Base-by-base conservation (phyloP, 2,113 vertebrate genomes). In the Ancistrus triradiatus region DNA sequence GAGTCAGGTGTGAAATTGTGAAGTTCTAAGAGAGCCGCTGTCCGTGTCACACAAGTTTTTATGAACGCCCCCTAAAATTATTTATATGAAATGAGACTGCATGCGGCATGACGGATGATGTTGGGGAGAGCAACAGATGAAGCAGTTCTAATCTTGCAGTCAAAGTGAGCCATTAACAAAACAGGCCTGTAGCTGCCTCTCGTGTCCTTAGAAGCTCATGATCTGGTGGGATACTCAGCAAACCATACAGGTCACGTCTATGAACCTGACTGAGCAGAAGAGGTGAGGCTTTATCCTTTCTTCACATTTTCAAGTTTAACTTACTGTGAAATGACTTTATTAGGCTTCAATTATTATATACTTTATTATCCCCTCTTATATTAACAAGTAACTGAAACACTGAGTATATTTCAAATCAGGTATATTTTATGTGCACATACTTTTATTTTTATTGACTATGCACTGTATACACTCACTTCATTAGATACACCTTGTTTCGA, bases 1-100 rank as follows among this genome's bases (percentile, higher is more conserved):
- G 89, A 89, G 74, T 76, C 85, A 82, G 83, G 84, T 89, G 85
- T 87, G 85, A 92, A 90, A 89, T 81, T 89, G 83, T 87, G 80
- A 91, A 90, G 86, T 78, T 62, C 72, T 67, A 66, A 78, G 78
- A 68, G 71, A 74, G 62, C 59, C 19, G 64, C 77, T 73, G 77
- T 82, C 81, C 80, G 81, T 85, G 79, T 83, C 75, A 74, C 71
- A 75, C 73, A 4, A 31, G 3, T 31, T n/a, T n/a, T n/a, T n/a
- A n/a, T n/a, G n/a, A n/a, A n/a, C n/a, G n/a, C n/a, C n/a, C 27
- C 3, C 3, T 4, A 31, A 31, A 31, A 31, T 31, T 4, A 81
- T 81, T 86, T 78, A 72, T 78, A 55, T 10, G 37, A 72, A 84
- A 77, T 56, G 74, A 25, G 64, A 67, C 75, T 74, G 75, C 73